phyloP scores from a whole-genome alignment of 2,888 invertebrate species.

The Eutolmus rufibarbis region DNA sequence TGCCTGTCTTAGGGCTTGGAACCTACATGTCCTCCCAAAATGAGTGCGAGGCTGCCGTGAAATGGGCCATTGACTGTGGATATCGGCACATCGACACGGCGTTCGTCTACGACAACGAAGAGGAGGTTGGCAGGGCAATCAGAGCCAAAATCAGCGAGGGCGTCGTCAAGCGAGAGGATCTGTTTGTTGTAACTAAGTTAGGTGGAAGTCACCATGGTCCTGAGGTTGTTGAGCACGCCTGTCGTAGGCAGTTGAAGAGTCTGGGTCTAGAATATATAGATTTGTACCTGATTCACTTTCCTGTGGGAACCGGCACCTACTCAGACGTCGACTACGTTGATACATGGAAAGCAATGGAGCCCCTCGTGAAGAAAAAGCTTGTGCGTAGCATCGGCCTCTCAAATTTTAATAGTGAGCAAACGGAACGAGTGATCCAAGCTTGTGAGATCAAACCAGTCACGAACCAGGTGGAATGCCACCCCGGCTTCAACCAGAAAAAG shows the following conservation, averaged over 20 bases:
- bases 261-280: conserved; percentile 79
- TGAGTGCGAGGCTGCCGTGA: conserved; percentile 55
- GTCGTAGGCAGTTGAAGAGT: conserved; percentile 69
- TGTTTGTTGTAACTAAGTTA: conserved; percentile 59
- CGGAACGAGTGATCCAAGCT: conserved; percentile 55
- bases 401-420: conserved; percentile 59
- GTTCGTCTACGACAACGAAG: conserved; percentile 63
- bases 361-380: conserved; percentile 56
- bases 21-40: conserved; percentile 64
- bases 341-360: conserved; percentile 60
- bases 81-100: conserved; percentile 67
- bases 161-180: conserved; percentile 59
- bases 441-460: conserved; percentile 59
- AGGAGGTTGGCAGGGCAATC: conserved; percentile 62
- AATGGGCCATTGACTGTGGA: conserved; percentile 64
- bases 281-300: conserved; percentile 83
- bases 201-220: conserved; percentile 68
- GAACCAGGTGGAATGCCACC: conserved; percentile 61
- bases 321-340: conserved; percentile 59
- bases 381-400: conserved; percentile 58
- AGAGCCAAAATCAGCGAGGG: conserved; percentile 61
- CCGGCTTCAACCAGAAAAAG: conserved; percentile 62
- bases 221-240: conserved; percentile 71
- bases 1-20: conserved; percentile 76
- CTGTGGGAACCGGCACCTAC: conserved; percentile 69